Conservation (phyloP, 2,888 invertebrate genomes). For the Stenotaenia linearis region DNA sequence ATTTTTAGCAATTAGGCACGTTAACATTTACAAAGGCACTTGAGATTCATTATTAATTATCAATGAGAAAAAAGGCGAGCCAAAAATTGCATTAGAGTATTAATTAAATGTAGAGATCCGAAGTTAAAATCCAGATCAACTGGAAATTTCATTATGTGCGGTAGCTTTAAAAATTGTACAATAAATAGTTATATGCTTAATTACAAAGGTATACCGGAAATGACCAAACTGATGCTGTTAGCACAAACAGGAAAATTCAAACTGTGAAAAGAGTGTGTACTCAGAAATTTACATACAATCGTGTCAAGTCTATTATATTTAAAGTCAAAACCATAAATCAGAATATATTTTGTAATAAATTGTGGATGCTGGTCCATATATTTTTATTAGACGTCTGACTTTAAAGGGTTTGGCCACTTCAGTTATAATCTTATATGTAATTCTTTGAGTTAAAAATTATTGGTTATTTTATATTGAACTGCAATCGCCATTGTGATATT, state of each 20-base stretch:
- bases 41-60: neutral
- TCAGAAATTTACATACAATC: too few relatives aligned
- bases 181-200: neutral
- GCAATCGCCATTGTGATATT: constrained; percentile 17
- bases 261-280: too few relatives aligned
- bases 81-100: neutral
- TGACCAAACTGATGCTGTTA: too few relatives aligned
- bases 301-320: too few relatives aligned
- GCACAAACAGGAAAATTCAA: too few relatives aligned
- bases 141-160: neutral
- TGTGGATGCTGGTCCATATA: too few relatives aligned
- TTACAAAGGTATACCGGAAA: too few relatives aligned
- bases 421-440: too few relatives aligned
- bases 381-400: too few relatives aligned
- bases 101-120: neutral
- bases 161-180: neutral
- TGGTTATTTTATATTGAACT: neutral
- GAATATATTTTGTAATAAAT: too few relatives aligned
- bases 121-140: neutral
- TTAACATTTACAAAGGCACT: constrained; percentile 6
- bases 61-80: neutral
- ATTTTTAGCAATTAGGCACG: neutral
- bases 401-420: too few relatives aligned
- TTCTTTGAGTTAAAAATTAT: neutral
- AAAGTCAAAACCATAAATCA: too few relatives aligned